Base-by-base conservation (phyloP, 2,888 invertebrate species). In the Leptopterna dolabrata region DNA sequence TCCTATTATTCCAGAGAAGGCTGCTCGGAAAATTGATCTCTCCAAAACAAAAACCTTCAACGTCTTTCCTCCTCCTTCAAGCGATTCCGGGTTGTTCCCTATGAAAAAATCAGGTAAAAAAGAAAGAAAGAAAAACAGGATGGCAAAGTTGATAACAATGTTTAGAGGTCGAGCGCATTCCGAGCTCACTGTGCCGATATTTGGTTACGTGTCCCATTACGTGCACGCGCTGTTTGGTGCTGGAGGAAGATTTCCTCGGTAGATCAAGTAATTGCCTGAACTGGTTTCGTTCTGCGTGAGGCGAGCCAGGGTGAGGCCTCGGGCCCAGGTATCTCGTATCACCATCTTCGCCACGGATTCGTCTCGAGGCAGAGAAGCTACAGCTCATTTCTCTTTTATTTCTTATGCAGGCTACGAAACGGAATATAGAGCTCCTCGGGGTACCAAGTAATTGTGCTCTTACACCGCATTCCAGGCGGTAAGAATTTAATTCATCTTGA, bases 151-250 rank as follows among this genome's bases (percentile, higher is more conserved):
- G 55, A 81, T 81, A 47, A 81, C 81, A 81, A 81, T 81, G 51
- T 55, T 81, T 30, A 81, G 55, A 24, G 16, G n/a, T n/a, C 45
- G 45, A 19, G 41, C 81, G 55, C 81, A 29, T 55, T 81, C 81
- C 55, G 81, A 55, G 45, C 78, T 1, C 19, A 41, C 78, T 43
- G 36, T 78, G 81, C 81, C 6, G 81, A 81, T 81, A 81, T 81
- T 81, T 81, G 81, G 41, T 81, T 81, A 81, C 51, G 55, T 81
- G 47, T 81, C 41, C 43, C 19, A 81, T 81, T 81, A 81, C 55
- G 51, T 81, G 81, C 81, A 81, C 81, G 81, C 81, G 81, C 55
- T 47, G 81, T 81, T 55, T 6, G 27, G 30, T 19, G 55, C 7
- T 19, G 30, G n/a, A 7, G 36, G 36, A 36, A 36, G 36, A 36